Evolutionary conservation across 2,888 invertebrate species (phyloP), one percentile per base, ranked within the genome.

Genomic region (Cephus spinipes): DNA sequence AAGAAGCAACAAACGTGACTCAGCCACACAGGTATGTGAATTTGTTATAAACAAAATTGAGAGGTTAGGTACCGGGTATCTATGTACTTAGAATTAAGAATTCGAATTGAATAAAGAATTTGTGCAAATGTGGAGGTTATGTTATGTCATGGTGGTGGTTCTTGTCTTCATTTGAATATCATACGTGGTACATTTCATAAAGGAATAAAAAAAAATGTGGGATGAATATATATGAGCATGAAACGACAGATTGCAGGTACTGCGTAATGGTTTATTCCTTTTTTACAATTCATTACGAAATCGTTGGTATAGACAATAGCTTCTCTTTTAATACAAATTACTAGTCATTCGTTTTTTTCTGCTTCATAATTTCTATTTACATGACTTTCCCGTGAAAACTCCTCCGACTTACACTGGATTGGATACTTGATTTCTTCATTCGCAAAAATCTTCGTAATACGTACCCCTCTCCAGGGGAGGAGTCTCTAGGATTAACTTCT

Each of bases 221-320:
- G 40, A 68, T 3, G n/a, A 31, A 11, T n/a, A 55, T 68, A 35
- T 23, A 78, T 79, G 23, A 55, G 23, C 6, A 23, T 40, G 9
- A 55, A 55, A 55, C 40, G 40, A 55, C 40, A 55, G 23, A 55
- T 55, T 55, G 40, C 40, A 55, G 40, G 40, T 55, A 55, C 73
- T 80, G 77, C 80, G 80, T 77, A 74, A 80, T 74, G 76, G 74
- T 82, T 76, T 76, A 73, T 82, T 79, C 69, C 69, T 82, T 83
- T 81, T 80, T 68, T 84, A 80, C 30, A 73, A 40, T 80, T 83
- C 83, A 84, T 84, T 85, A 77, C n/a, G 79, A 79, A 85, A 83
- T 71, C 79, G 76, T 35, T 73, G 12, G 77, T 79, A 12, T 79
- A 76, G 34, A 79, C 80, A 77, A 33, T 76, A 32, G 73, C 71